phyloP scores from a whole-genome alignment of 2,113 vertebrate genomes.

The Nothobranchius kuhntae region DNA sequence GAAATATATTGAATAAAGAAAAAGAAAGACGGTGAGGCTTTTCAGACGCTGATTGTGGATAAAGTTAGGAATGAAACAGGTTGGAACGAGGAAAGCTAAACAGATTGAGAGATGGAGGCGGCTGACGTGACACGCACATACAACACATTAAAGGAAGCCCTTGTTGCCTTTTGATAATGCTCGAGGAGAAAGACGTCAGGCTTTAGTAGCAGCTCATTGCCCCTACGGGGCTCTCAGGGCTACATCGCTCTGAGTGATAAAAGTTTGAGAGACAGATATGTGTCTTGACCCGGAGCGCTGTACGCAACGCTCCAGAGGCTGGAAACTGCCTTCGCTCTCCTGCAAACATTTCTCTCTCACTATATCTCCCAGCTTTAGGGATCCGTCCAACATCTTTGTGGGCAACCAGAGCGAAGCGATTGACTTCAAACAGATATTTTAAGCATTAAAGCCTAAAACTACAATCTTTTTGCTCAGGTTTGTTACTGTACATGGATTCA shows the following conservation, averaged over 20 bases:
- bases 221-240: slow-evolving; percentile 64
- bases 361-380: neutral
- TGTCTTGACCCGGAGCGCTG: slow-evolving; percentile 47
- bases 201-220: slow-evolving; percentile 50
- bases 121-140: slow-evolving; percentile 68
- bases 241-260: slow-evolving; percentile 61
- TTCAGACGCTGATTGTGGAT: slow-evolving; percentile 28
- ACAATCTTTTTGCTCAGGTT: too few relatives aligned
- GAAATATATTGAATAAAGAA: neutral
- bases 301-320: slow-evolving; percentile 34
- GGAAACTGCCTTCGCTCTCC: neutral
- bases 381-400: too few relatives aligned
- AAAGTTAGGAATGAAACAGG: slow-evolving; percentile 53
- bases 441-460: too few relatives aligned
- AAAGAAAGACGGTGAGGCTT: slow-evolving; percentile 5
- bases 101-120: slow-evolving; percentile 26
- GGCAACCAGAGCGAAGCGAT: too few relatives aligned
- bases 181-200: slow-evolving; percentile 55
- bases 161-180: slow-evolving; percentile 63
- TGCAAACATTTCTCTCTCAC: neutral
- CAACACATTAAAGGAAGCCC: slow-evolving; percentile 63
- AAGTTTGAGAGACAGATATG: slow-evolving; percentile 49
- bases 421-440: too few relatives aligned
- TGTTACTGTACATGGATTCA: too few relatives aligned
- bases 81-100: slow-evolving; percentile 17